Base-by-base conservation (phyloP, 2,797 vertebrate genomes). In the Melanotaenia boesemani region DNA sequence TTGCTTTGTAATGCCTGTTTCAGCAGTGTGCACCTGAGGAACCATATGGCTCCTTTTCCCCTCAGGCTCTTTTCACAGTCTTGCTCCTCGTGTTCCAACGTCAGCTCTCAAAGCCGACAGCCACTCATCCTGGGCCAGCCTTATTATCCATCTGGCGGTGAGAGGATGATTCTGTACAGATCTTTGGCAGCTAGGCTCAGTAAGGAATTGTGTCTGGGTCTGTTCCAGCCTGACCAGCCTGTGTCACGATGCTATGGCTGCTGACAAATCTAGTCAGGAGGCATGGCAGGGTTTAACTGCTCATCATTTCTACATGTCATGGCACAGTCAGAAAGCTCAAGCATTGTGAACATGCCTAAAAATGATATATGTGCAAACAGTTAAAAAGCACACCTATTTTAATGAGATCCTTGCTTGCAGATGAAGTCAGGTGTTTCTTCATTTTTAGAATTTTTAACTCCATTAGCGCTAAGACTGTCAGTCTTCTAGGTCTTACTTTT, bases 111-210 rank as follows among this genome's bases (percentile, higher is more conserved):
- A 48, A 70, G 68, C 73, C 5, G 34, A 68, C 74, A 69, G 77
- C 24, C 4, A 46, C 67, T 73, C 82, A 85, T 77, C 74, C 64
- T 0, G 6, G 67, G 64, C 63, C 76, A 48, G 41, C 80, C 67
- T 79, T 76, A 73, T 78, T 76, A 70, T 74, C 78, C 68, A 84
- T 83, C 79, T 89, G 87, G 67, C 3, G 1, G 71, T 74, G 55
- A 32, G 16, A 48, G 68, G 39, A 60, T 44, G 32, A 63, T 62
- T 75, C 12, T 0, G 30, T 2, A 2, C 76, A 69, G 70, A 67
- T 72, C 65, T 80, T 48, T 86, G 86, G 81, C 85, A 79, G 57
- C 4, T 20, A 1, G 63, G 65, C 63, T 15, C 55, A 5, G 22
- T 8, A 30, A 58, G 50, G 64, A 64, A 22, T 34, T 11, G 46